Evolutionary conservation across 2,113 vertebrate genomes (phyloP), one percentile per base, ranked within the genome.

Genomic region (Raja brachyura): DNA sequence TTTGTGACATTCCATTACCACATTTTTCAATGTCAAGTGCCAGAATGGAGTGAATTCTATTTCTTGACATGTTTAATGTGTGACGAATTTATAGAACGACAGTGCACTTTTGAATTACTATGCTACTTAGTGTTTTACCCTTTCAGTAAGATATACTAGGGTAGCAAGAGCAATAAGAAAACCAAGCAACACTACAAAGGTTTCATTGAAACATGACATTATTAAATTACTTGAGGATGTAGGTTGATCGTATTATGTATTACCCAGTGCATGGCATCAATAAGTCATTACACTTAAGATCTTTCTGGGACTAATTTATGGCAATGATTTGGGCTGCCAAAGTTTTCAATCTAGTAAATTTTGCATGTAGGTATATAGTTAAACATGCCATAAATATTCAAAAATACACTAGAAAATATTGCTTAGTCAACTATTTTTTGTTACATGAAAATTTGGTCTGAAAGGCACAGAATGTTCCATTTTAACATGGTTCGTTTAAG

Each of bases 161-260:
- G 66, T 20, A 74, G 39, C 66, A 22, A 7, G 56, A 66, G n/a
- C 59, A 88, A 61, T 31, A 66, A 25, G 31, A 90, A 63, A 90
- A 73, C 39, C 33, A 31, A 73, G 20, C 7, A 92, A 6, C 11
- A 28, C 22, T 48, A 39, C 90, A 25, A 48, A 54, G 90, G 33
- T 92, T 92, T 74, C 90, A 54, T 92, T 70, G 73, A 92, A 92
- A 54, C 73, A 92, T 48, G 33, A 74, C 90, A 92, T 92, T 92
- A 92, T 39, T 25, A 92, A 73, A 92, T 92, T 92, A 92, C 68
- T 25, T 74, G 39, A 70, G 39, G 90, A 92, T 39, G 39, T 48
- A 54, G 33, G 22, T 92, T 54, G 66, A 54, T 73, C 68, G 14
- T 68, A 70, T 92, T 74, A 54, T 74, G 68, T 74, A 92, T 92